A percentile compares a stretch with the other conserved stretches of the same genome.
phyloP scores from a whole-genome alignment of 2,113 vertebrate species.

The Cyprinus carpio region DNA sequence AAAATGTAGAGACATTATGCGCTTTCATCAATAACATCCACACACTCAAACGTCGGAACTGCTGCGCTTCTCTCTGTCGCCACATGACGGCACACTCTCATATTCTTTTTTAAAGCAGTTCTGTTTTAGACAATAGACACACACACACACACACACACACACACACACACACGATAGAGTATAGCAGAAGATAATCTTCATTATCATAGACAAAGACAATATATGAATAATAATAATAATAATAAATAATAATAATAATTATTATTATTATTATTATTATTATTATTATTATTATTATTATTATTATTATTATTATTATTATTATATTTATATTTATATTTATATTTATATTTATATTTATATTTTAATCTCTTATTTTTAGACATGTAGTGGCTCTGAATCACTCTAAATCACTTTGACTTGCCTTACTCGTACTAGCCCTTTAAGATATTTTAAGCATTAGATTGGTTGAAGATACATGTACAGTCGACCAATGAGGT shows the following conservation, averaged over 20 bases:
- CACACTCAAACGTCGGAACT: not conserved
- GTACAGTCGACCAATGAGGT: conserved; percentile 69
- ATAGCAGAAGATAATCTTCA: not conserved
- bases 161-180: not conserved
- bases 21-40: not conserved
- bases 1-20: not conserved
- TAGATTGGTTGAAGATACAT: conserved; percentile 42
- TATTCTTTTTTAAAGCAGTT: conserved; percentile 12
- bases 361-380: no score
- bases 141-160: not conserved
- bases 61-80: conserved; percentile 49
- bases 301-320: no score
- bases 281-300: no score
- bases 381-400: not conserved
- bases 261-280: no score
- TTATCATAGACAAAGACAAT: not conserved
- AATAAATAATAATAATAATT: no score
- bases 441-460: conserved; percentile 41
- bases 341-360: not conserved
- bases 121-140: not conserved
- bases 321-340: not conserved
- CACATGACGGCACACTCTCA: conserved; percentile 56
- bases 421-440: not conserved
- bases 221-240: not conserved
- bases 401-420: not conserved